Base-by-base conservation (phyloP, 2,113 vertebrate species). In the Calyptommatus sinebrachiatus region DNA sequence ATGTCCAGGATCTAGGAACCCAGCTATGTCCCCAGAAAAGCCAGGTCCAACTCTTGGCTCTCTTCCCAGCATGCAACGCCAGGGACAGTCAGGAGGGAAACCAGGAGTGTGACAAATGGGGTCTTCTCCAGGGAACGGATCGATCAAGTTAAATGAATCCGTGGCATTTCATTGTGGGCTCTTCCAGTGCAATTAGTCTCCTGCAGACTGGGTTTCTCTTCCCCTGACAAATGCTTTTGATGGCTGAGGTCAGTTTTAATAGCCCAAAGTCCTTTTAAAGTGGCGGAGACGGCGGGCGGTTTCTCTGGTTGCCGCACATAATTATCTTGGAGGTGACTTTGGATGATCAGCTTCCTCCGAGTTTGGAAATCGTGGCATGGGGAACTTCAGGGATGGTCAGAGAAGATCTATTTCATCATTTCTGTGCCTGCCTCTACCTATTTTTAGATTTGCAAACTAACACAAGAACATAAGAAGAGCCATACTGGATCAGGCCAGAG, bases 111-210 rank as follows among this genome's bases (percentile, higher is more conserved):
- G 68, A 65, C 11, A 26, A 46, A 71, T 35, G 57, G 68, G 53
- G 63, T 8, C 9, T 82, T 50, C 66, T 48, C 73, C 2, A 1
- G 53, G 66, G 45, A 21, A 20, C 12, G 0, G 35, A 65, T 57
- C 68, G 1, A 71, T 66, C 74, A 7, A 14, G 20, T 28, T 71
- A 65, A 77, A 65, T 29, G 45, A 71, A 62, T 22, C 1, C 9
- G 9, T 21, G 22, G 60, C 80, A 71, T 71, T 82, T 71, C 57
- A 82, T 77, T 76, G 66, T 3, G 4, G 28, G 62, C 50, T 62
- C 72, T 24, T 31, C 68, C 21, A 41, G 50, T 1, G 5, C 46
- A 62, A 68, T 73, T 74, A 62, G 67, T 11, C 22, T 48, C 65
- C 24, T 22, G 65, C 11, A 57, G 76, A 11, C 28, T 28, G 0